Percentiles rank a stretch among this genome's conserved stretches.
Evolutionary conservation across 2,113 vertebrate species (phyloP).

Genomic region (Egretta garzetta): DNA sequence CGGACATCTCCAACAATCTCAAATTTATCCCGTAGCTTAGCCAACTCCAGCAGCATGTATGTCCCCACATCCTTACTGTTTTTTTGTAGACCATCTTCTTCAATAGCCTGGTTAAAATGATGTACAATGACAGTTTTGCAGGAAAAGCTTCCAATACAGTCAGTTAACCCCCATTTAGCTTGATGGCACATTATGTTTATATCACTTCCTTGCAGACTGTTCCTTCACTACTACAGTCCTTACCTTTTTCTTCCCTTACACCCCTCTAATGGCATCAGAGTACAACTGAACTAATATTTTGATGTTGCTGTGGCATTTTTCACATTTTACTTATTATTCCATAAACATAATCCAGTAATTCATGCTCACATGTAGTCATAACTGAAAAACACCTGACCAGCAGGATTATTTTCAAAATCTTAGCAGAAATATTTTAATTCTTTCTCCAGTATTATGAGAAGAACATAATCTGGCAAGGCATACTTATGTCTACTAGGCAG

Average conservation of each 20-base stretch:
- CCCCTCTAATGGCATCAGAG: neutral
- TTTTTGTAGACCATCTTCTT: slow-evolving; percentile 83
- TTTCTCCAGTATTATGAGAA: neutral
- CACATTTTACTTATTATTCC: neutral
- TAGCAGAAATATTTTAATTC: neutral
- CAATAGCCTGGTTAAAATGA: slow-evolving; percentile 80
- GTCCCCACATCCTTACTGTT: slow-evolving; percentile 85
- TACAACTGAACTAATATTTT: neutral
- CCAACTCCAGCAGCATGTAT: slow-evolving; percentile 83
- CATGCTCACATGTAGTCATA: neutral
- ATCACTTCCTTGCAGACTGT: neutral
- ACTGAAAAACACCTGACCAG: neutral
- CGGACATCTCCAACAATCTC: slow-evolving; percentile 92
- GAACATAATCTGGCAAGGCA: neutral
- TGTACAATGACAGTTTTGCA: neutral
- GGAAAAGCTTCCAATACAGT: neutral
- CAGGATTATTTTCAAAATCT: neutral
- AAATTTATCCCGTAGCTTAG: slow-evolving; percentile 87
- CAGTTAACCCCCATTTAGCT: neutral
- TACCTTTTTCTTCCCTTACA: neutral
- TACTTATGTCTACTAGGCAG: neutral
- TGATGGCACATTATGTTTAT: neutral
- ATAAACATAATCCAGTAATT: neutral
- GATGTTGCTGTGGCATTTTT: neutral
- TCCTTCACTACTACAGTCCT: neutral